A percentile compares a stretch with the other conserved stretches of the same genome.
phyloP scores from a whole-genome alignment of 2,113 vertebrate species.

The Lipophrys pholis region DNA sequence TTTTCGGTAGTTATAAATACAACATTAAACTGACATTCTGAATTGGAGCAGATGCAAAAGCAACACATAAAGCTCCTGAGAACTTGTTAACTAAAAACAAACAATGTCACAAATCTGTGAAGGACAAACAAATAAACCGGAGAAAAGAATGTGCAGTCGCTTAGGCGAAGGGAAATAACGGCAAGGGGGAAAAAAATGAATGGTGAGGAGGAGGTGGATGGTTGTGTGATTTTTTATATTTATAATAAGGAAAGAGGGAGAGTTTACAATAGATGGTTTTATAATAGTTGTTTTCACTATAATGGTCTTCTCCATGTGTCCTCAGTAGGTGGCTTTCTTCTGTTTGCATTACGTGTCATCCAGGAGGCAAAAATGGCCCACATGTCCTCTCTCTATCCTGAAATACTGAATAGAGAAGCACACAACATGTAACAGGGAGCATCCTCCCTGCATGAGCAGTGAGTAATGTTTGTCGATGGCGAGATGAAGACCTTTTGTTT shows the following conservation, averaged over 20 bases:
- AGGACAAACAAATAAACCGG: conserved; percentile 22
- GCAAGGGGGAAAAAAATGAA: no score
- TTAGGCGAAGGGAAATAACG: no score
- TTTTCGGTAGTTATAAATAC: not conserved
- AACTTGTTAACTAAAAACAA: conserved; percentile 47
- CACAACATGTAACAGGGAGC: conserved; percentile 37
- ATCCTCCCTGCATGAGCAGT: conserved; percentile 46
- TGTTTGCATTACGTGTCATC: conserved; percentile 22
- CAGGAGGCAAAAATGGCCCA: conserved; percentile 24
- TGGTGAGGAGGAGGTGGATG: not conserved
- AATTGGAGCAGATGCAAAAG: not conserved
- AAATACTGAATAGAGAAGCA: conserved; percentile 38
- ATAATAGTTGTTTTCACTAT: conserved; percentile 16
- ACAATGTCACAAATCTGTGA: conserved; percentile 29
- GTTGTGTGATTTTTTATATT: no score
- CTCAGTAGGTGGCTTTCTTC: conserved; percentile 38
- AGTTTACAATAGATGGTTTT: conserved; percentile 17
- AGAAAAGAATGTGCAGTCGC: not conserved
- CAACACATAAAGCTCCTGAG: conserved; percentile 11
- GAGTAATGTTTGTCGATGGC: conserved; percentile 60
- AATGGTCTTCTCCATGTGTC: conserved; percentile 12
- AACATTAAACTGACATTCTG: not conserved
- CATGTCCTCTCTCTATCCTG: conserved; percentile 46
- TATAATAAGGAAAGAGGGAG: fast-evolving
- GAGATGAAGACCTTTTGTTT: conserved; percentile 71